Evolutionary conservation across 2,797 vertebrate species (phyloP).

Genomic region (Siniperca scherzeri): DNA sequence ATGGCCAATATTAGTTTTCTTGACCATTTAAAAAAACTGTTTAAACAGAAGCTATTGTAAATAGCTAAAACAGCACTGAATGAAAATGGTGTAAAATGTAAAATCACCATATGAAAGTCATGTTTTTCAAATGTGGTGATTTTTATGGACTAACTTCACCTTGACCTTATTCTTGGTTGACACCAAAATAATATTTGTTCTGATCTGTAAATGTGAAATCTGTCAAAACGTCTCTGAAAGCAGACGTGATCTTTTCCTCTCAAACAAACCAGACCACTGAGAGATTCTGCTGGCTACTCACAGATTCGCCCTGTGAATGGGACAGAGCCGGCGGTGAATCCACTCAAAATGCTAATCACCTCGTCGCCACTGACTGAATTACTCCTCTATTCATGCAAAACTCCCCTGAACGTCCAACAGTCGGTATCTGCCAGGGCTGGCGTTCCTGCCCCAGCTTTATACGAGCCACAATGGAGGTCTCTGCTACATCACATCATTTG

Average conservation of each 20-base stretch:
- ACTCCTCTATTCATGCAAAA: conserved; percentile 54
- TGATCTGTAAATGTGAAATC: background rate
- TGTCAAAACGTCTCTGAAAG: conserved; percentile 1
- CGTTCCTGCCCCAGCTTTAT: conserved; percentile 69
- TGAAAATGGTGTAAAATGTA: background rate
- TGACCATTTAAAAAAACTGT: background rate
- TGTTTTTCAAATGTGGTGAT: background rate
- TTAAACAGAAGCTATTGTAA: background rate
- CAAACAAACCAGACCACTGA: conserved; percentile 15
- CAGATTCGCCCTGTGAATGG: conserved; percentile 38
- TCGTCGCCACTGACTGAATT: conserved; percentile 54
- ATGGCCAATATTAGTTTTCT: background rate
- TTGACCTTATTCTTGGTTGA: background rate
- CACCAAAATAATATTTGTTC: background rate
- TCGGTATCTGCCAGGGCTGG: conserved; percentile 41
- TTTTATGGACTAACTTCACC: background rate
- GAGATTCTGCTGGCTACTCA: conserved; percentile 41
- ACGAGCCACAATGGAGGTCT: conserved; percentile 68
- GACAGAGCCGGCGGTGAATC: conserved; percentile 43
- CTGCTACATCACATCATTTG: conserved; percentile 60
- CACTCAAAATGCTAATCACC: conserved; percentile 69
- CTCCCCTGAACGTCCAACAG: conserved; percentile 37
- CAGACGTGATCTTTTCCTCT: conserved; percentile 30
- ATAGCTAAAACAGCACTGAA: background rate
- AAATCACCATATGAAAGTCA: background rate